Evolutionary conservation across 2,797 vertebrate genomes (phyloP), one percentile per base, ranked within the genome.

Genomic region (Monodelphis domestica): DNA sequence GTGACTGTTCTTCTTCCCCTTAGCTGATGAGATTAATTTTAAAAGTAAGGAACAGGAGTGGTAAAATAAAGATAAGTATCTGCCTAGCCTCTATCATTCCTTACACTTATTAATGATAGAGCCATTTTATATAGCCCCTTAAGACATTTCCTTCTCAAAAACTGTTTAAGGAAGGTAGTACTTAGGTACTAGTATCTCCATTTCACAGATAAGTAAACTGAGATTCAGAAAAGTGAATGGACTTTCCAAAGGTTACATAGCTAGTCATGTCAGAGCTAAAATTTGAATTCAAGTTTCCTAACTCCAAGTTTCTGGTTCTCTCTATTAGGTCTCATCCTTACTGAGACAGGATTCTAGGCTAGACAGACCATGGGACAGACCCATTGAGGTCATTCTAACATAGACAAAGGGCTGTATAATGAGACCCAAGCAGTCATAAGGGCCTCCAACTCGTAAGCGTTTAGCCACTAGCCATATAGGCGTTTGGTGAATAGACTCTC

Each of bases 231-330:
- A 89, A 29, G 28, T 53, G 54, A 89, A 55, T 51, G n/a, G 21
- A 56, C 93, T 93, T 94, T 93, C 93, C 92, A 24, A 50, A 91
- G 87, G 90, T 92, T 53, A 57, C 9, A 14, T 45, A n/a, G 54
- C 26, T 88, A 57, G 15, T 89, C 91, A 89, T 17, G 0, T 15
- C 89, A 30, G 12, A 54, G 15, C 0, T 24, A 87, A 28, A 52
- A 12, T 63, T 84, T 50, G 3, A 33, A 89, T 0, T 5, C 28
- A 57, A 1, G 6, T n/a, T 89, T 24, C 33, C 17, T 56, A 45
- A 7, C 51, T 92, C 45, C 84, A 54, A 70, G 54, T 89, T 91
- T 88, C 93, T 92, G 63, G 89, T n/a, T 87, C 52, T 84, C 38
- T 84, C 21, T 9, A 45, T 56, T 45, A 78, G 29, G 12, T 89